A percentile compares a stretch with the other conserved stretches of the same genome.
Conservation (phyloP, 2,888 invertebrate genomes). For the Scaptodrosophila latifasciaeformis region DNA sequence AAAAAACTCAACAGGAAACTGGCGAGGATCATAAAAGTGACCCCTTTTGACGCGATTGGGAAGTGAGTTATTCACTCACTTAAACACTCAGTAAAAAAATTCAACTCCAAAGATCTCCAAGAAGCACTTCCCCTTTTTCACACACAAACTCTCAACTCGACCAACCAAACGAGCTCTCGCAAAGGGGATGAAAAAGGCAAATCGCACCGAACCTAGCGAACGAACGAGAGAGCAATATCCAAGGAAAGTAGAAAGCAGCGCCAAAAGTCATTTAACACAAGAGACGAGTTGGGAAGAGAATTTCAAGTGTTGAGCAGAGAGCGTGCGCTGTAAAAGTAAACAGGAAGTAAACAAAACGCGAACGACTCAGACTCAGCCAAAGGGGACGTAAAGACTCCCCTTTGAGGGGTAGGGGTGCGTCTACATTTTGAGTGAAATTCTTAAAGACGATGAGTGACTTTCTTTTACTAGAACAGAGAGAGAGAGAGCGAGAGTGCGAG, state of each 20-base stretch:
- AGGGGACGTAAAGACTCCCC: not conserved
- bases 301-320: slow-evolving; percentile 27
- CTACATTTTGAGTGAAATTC: slow-evolving; percentile 20
- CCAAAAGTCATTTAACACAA: slow-evolving; percentile 51
- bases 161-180: not conserved
- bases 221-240: not conserved
- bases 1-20: not conserved
- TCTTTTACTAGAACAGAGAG: slow-evolving; percentile 14
- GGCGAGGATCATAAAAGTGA: slow-evolving; percentile 41
- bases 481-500: slow-evolving; percentile 17
- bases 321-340: slow-evolving; percentile 57
- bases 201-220: slow-evolving; percentile 9
- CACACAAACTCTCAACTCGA: slow-evolving; percentile 12
- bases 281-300: slow-evolving; percentile 14
- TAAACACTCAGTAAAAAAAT: not conserved
- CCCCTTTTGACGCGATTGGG: not conserved
- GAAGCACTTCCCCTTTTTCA: slow-evolving; percentile 52
- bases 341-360: slow-evolving; percentile 55
- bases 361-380: slow-evolving; percentile 3
- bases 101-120: slow-evolving; percentile 2
- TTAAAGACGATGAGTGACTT: slow-evolving; percentile 5
- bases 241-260: slow-evolving; percentile 20
- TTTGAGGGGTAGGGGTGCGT: not conserved
- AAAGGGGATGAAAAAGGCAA: slow-evolving; percentile 3
- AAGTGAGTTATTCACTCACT: slow-evolving; percentile 33